phyloP scores from a whole-genome alignment of 1,140 invertebrate genomes.

The Drosophila subobscura region DNA sequence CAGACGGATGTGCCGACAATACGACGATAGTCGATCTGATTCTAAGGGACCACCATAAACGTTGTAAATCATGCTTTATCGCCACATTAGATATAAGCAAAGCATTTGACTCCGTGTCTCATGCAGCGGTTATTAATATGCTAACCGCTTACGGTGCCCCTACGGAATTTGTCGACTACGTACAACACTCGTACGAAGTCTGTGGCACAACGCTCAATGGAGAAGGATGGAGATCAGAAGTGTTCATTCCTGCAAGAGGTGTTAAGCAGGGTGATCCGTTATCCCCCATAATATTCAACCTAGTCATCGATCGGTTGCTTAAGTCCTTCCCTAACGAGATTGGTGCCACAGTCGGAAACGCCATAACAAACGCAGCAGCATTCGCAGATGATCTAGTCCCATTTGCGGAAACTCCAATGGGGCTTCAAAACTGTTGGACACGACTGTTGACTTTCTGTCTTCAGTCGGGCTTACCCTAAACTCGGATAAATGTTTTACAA shows the following conservation, averaged over 20 bases:
- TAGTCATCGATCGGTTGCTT: conserved; percentile 29
- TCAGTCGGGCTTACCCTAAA: too few species aligned
- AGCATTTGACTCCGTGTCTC: conserved; percentile 17
- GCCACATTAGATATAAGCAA: conserved; percentile 31
- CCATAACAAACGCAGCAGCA: conserved; percentile 23
- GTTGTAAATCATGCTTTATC: conserved; percentile 18
- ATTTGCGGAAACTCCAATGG: conserved; percentile 14
- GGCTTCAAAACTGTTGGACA: conserved; percentile 6
- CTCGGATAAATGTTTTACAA: too few species aligned
- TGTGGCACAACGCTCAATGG: conserved; percentile 14
- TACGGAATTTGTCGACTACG: conserved; percentile 25
- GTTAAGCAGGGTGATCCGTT: conserved; percentile 32
- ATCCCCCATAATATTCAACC: conserved; percentile 24
- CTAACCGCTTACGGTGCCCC: conserved; percentile 14
- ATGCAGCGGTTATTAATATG: conserved; percentile 2
- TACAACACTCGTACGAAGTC: conserved; percentile 9
- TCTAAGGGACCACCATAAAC: conserved; percentile 20
- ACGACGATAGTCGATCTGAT: conserved; percentile 38
- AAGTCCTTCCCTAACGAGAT: conserved; percentile 9
- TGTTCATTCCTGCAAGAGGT: conserved; percentile 13
- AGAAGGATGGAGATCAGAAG: conserved; percentile 12
- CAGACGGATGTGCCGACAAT: conserved; percentile 38
- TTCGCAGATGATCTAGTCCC: conserved; percentile 9
- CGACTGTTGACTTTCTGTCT: too few species aligned
- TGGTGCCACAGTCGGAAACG: conserved; percentile 15